Evolutionary conservation across 2,113 vertebrate genomes (phyloP).

Genomic region (Melanerpes aurifrons): DNA sequence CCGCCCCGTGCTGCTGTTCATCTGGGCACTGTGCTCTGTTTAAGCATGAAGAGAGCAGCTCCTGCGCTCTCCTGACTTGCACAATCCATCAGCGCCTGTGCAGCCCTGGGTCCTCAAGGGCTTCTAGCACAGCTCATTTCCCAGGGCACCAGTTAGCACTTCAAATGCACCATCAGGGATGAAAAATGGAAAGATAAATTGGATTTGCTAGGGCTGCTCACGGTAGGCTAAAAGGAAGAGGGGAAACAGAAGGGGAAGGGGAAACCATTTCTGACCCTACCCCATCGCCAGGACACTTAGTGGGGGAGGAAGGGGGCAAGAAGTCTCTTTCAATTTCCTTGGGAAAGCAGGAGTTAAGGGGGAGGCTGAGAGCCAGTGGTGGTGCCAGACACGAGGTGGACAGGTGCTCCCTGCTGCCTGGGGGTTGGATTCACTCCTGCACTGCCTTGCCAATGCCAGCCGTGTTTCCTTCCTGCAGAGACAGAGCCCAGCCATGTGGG

Average conservation of each 20-base stretch:
- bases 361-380: not conserved
- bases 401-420: not conserved
- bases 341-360: not conserved
- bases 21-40: not conserved
- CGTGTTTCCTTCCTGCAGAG: not conserved
- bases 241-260: not conserved
- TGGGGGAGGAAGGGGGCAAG: not conserved
- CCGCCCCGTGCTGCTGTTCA: not conserved
- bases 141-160: slow-evolving; percentile 27
- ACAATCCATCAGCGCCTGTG: not conserved
- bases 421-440: not conserved
- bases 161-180: slow-evolving; percentile 43
- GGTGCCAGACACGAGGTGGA: not conserved
- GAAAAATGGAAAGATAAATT: slow-evolving; percentile 69
- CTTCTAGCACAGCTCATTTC: slow-evolving; percentile 46
- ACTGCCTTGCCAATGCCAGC: not conserved
- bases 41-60: not conserved
- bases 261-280: not conserved
- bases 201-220: slow-evolving; percentile 41
- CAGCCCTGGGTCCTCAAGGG: not conserved
- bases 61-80: not conserved
- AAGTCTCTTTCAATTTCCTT: not conserved
- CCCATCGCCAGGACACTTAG: not conserved
- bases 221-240: slow-evolving; percentile 31
- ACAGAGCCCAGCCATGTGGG: not conserved